A percentile compares a stretch with the other conserved stretches of the same genome.
Conservation (phyloP, 2,113 vertebrate species). For the Lethenteron camtschaticum region DNA sequence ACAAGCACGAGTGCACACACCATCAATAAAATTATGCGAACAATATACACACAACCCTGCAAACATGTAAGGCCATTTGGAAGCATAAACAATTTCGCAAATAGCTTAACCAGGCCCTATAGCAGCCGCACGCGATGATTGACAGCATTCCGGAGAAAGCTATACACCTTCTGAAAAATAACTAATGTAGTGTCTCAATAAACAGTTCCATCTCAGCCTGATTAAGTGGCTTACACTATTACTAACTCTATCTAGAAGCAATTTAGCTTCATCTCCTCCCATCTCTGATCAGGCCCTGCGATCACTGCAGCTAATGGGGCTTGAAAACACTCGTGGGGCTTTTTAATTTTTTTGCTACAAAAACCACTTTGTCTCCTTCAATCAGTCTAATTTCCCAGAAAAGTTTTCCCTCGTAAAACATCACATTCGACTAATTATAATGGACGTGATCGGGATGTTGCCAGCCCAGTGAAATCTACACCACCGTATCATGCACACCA, state of each 20-base stretch:
- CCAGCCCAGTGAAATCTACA: no score
- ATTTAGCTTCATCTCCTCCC: slow-evolving; percentile 3
- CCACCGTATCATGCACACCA: no score
- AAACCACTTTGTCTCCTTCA: slow-evolving; percentile 4
- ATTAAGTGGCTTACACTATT: slow-evolving; percentile 5
- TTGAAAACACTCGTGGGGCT: slow-evolving; percentile 6
- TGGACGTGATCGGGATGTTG: no score
- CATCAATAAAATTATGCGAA: no score
- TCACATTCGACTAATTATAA: no score
- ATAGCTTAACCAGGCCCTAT: no score
- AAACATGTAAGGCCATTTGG: no score
- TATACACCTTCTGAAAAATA: not conserved
- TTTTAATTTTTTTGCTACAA: slow-evolving; percentile 4
- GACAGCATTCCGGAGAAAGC: not conserved
- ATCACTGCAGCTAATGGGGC: slow-evolving; percentile 5
- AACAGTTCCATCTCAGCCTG: not conserved
- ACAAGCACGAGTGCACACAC: no score
- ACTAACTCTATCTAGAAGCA: slow-evolving; percentile 4
- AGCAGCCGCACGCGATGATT: not conserved
- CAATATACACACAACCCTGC: no score
- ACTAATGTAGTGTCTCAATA: slow-evolving; percentile 4
- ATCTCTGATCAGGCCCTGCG: slow-evolving; percentile 1
- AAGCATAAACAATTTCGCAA: no score
- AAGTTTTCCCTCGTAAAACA: not conserved
- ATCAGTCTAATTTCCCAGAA: slow-evolving; percentile 2